phyloP scores from a whole-genome alignment of 2,888 invertebrate genomes.

The Epinotia nisella region DNA sequence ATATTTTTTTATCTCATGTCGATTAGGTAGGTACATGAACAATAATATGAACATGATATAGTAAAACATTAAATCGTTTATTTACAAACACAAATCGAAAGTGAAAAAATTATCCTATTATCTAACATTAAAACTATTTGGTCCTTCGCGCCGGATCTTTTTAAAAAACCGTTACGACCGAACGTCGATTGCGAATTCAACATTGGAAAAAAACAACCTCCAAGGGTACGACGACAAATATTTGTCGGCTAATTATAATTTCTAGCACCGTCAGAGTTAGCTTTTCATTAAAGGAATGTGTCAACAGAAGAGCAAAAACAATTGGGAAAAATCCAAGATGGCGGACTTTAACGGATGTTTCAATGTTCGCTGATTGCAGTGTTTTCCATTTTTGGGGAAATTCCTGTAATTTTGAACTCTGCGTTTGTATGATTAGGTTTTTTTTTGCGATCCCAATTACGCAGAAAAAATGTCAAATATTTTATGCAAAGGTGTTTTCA shows the following conservation, averaged over 20 bases:
- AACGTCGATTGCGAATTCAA: slow-evolving; percentile 15
- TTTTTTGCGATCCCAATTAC: not conserved
- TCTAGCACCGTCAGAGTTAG: slow-evolving; percentile 47
- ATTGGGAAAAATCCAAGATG: slow-evolving; percentile 36
- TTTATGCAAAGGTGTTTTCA: no score
- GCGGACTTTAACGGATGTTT: slow-evolving; percentile 16
- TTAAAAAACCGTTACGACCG: slow-evolving; percentile 11
- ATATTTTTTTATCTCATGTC: no score
- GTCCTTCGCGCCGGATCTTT: slow-evolving; percentile 5
- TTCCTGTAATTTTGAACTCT: not conserved
- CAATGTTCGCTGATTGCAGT: slow-evolving; percentile 1
- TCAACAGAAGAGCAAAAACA: slow-evolving; percentile 48
- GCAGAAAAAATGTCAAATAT: no score
- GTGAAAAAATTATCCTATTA: not conserved
- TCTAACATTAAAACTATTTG: not conserved
- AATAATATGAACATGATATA: no score
- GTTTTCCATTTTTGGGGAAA: not conserved
- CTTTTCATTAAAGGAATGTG: slow-evolving; percentile 50
- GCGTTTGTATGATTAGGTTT: not conserved
- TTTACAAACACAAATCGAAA: not conserved
- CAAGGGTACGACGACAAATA: slow-evolving; percentile 42
- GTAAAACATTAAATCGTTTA: no score
- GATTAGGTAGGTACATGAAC: no score
- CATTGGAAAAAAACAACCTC: slow-evolving; percentile 38
- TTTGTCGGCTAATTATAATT: slow-evolving; percentile 46